Evolutionary conservation across 2,888 invertebrate species (phyloP).

Genomic region (Chromoteleia sp.): DNA sequence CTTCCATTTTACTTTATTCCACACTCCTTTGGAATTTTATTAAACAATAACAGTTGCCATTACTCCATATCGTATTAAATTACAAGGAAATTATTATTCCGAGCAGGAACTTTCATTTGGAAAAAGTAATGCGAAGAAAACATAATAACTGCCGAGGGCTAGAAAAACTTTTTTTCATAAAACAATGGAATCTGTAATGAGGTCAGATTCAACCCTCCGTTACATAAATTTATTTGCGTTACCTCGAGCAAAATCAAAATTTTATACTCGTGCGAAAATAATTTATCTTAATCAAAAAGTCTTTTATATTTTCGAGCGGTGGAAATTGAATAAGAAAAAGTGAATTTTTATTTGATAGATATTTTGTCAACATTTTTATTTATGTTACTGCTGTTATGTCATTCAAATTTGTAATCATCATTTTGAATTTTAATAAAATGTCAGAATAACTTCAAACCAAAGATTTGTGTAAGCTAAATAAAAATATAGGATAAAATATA

Average conservation of each 20-base stretch:
- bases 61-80: slow-evolving; percentile 6
- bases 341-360: background rate
- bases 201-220: slow-evolving; percentile 14
- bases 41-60: background rate
- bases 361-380: background rate
- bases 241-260: slow-evolving; percentile 1
- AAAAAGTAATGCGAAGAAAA: slow-evolving; percentile 9
- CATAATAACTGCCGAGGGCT: background rate
- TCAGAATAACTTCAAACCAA: too few relatives aligned
- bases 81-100: slow-evolving; percentile 14
- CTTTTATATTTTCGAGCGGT: slow-evolving; percentile 11
- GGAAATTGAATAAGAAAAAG: background rate
- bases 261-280: slow-evolving; percentile 9
- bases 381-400: background rate
- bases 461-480: too few relatives aligned
- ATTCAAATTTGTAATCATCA: background rate
- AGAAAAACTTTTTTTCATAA: slow-evolving; percentile 6
- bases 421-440: too few relatives aligned
- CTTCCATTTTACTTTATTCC: slow-evolving; percentile 1
- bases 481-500: too few relatives aligned
- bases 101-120: slow-evolving; percentile 2
- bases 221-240: slow-evolving; percentile 10
- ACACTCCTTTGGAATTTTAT: background rate
- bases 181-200: slow-evolving; percentile 8
- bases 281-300: slow-evolving; percentile 25